phyloP scores from a whole-genome alignment of 2,797 vertebrate genomes.

The Pseudochromis fuscus region DNA sequence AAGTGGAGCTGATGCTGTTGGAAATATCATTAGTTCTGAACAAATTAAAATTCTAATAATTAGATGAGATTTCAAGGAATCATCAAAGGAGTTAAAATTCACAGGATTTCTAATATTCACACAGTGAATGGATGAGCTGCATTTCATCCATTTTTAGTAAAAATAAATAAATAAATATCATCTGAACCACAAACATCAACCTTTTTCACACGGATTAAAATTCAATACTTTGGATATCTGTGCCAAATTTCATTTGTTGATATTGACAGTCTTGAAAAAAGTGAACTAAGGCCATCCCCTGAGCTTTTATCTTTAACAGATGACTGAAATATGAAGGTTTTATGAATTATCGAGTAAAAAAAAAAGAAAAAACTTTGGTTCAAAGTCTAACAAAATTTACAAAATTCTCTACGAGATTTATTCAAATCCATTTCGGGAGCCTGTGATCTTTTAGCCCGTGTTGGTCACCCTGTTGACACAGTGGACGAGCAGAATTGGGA shows the following conservation, averaged over 20 bases:
- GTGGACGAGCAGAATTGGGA: constrained; percentile 44
- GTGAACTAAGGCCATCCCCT: not conserved
- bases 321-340: constrained; percentile 21
- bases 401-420: constrained; percentile 10
- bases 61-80: too few relatives aligned
- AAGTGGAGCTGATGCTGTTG: not conserved
- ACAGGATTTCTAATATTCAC: too few relatives aligned
- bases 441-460: constrained; percentile 7
- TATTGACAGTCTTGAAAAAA: not conserved
- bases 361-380: not conserved
- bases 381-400: not conserved
- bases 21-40: not conserved
- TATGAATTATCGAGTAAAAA: constrained; percentile 2
- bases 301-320: constrained; percentile 15
- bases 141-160: too few relatives aligned
- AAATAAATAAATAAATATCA: too few relatives aligned
- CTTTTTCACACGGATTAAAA: not conserved
- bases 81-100: too few relatives aligned
- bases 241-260: not conserved
- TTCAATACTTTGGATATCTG: not conserved
- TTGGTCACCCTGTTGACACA: constrained; percentile 33
- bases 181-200: too few relatives aligned
- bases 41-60: too few relatives aligned
- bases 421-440: constrained; percentile 7
- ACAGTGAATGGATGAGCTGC: too few relatives aligned